These are phyloP conservation scores for Crocallis elinguaria DNA, from an alignment of 2,888 invertebrate species.

Conservation along the genomic window DNA sequence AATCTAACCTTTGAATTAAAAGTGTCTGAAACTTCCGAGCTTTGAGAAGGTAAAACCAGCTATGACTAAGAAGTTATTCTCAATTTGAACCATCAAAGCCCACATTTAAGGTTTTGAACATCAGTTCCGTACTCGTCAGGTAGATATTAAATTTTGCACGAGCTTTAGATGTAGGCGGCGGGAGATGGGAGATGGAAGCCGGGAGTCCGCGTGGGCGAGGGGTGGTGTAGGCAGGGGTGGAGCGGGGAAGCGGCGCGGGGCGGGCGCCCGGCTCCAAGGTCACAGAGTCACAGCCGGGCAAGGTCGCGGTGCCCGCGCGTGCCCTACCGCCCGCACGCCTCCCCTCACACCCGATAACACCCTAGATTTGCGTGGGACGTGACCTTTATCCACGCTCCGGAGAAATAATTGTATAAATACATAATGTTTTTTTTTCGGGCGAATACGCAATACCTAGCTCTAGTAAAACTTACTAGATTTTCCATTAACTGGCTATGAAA, in stretches of 20 bases:
- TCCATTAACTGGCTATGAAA: background rate
- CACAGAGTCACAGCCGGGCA: constrained; percentile 85
- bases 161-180: constrained; percentile 61
- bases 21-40: too few relatives aligned
- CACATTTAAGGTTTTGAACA: constrained; percentile 44
- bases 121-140: constrained; percentile 55
- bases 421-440: constrained; percentile 65
- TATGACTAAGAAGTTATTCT: background rate
- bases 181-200: constrained; percentile 50
- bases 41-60: background rate
- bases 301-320: constrained; percentile 82
- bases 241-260: constrained; percentile 38
- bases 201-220: constrained; percentile 58
- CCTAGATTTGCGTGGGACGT: constrained; percentile 81
- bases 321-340: constrained; percentile 60
- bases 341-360: constrained; percentile 68
- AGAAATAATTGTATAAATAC: constrained; percentile 81
- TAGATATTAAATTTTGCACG: constrained; percentile 76
- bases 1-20: too few relatives aligned
- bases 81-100: constrained; percentile 12
- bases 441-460: constrained; percentile 50
- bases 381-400: constrained; percentile 81
- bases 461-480: constrained; percentile 2
- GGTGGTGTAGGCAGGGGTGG: constrained; percentile 39
- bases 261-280: constrained; percentile 76